A percentile compares a stretch with the other conserved stretches of the same genome.
These are phyloP conservation scores for Drosophila borborema DNA, from an alignment of 2,888 invertebrate genomes.

Conservation along the genomic window DNA sequence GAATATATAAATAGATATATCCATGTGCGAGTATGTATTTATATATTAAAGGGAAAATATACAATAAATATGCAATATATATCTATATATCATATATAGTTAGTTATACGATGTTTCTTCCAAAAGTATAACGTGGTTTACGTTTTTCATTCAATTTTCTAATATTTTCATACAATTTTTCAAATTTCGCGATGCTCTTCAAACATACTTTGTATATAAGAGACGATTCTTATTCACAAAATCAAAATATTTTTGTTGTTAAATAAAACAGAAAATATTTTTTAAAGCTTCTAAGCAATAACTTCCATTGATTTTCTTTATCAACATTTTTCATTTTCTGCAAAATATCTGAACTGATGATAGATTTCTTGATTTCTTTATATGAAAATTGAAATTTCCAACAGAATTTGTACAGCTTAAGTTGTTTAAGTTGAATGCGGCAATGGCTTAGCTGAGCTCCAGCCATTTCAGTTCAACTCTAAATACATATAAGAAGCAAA, in stretches of 20 bases:
- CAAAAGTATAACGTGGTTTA: no score
- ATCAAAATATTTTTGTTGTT: neutral
- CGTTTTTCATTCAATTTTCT: no score
- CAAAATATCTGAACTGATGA: neutral
- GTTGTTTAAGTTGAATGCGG: neutral
- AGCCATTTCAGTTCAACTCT: neutral
- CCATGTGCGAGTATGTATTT: no score
- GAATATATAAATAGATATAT: no score
- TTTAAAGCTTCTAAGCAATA: neutral
- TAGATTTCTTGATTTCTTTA: neutral
- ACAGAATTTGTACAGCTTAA: neutral
- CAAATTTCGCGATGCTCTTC: no score
- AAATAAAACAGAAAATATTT: neutral
- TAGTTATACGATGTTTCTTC: no score
- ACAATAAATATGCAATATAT: no score
- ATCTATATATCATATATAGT: no score
- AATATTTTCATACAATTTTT: no score
- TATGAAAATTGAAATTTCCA: neutral
- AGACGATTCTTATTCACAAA: neutral
- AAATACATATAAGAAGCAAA: conserved; percentile 3
- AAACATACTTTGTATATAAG: no score
- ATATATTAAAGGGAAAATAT: no score
- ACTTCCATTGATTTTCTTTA: neutral
- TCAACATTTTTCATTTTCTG: neutral
- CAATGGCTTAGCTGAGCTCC: neutral